phyloP scores from a whole-genome alignment of 2,797 vertebrate genomes.

The Pipistrellus pygmaeus region DNA sequence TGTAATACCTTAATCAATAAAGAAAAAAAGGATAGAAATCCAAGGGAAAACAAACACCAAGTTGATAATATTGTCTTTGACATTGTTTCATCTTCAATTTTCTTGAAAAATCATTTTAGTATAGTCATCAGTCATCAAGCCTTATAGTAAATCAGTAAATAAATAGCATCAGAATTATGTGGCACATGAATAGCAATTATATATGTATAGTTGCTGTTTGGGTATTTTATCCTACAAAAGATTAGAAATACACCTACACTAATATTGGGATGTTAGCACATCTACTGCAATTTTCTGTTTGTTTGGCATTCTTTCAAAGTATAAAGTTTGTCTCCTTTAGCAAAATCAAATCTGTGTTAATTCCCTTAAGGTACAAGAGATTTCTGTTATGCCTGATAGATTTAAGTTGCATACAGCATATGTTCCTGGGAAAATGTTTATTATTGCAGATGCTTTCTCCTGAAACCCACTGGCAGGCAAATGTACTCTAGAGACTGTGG shows the following conservation, averaged over 20 bases:
- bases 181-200: background rate
- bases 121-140: background rate
- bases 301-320: conserved; percentile 81
- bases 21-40: background rate
- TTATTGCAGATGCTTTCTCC: conserved; percentile 83
- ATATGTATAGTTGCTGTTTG: background rate
- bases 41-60: conserved; percentile 4
- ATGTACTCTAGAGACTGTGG: conserved; percentile 74
- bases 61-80: background rate
- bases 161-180: background rate
- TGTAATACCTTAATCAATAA: no score
- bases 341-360: conserved; percentile 79
- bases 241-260: conserved; percentile 54
- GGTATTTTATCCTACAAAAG: conserved; percentile 11
- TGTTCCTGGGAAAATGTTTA: conserved; percentile 80
- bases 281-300: conserved; percentile 65
- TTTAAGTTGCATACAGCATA: conserved; percentile 77
- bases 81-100: background rate
- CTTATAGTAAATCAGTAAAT: conserved; percentile 20
- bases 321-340: conserved; percentile 80
- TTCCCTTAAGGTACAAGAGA: conserved; percentile 80
- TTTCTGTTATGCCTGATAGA: conserved; percentile 80
- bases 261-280: conserved; percentile 81
- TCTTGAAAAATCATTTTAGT: background rate
- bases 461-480: conserved; percentile 85